Conservation (phyloP, 2,797 vertebrate species). For the Xenopus petersii region DNA sequence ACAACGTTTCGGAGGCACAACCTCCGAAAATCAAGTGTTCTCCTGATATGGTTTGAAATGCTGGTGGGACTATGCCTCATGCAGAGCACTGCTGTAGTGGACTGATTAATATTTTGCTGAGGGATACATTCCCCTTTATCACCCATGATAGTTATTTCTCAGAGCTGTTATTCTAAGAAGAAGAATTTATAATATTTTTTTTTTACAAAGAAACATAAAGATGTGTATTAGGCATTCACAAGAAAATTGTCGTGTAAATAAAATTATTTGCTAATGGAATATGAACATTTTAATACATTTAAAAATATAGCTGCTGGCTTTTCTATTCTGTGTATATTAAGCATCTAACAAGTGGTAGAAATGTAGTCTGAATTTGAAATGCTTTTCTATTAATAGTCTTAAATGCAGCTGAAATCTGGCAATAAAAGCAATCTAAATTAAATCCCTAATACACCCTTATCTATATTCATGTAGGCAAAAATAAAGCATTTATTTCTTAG, state of each 20-base stretch:
- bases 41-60: too few relatives aligned
- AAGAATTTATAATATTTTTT: too few relatives aligned
- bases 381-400: constrained; percentile 1
- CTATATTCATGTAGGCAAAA: constrained; percentile 27
- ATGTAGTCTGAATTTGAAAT: neutral
- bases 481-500: constrained; percentile 14
- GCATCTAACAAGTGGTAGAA: constrained; percentile 19
- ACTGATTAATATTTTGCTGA: too few relatives aligned
- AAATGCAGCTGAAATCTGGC: constrained; percentile 9
- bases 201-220: too few relatives aligned
- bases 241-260: constrained; percentile 7
- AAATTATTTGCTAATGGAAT: constrained; percentile 10
- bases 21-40: too few relatives aligned
- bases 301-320: neutral
- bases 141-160: too few relatives aligned
- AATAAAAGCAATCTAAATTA: constrained; percentile 4
- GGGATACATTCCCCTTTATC: too few relatives aligned
- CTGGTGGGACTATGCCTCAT: too few relatives aligned
- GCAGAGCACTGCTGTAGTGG: too few relatives aligned
- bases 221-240: neutral
- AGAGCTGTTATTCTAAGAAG: too few relatives aligned
- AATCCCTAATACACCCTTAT: constrained; percentile 21
- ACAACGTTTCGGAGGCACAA: too few relatives aligned
- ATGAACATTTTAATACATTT: constrained; percentile 1
- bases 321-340: constrained; percentile 6